Evolutionary conservation across 2,888 invertebrate genomes (phyloP).

Genomic region (Conus canariensis): DNA sequence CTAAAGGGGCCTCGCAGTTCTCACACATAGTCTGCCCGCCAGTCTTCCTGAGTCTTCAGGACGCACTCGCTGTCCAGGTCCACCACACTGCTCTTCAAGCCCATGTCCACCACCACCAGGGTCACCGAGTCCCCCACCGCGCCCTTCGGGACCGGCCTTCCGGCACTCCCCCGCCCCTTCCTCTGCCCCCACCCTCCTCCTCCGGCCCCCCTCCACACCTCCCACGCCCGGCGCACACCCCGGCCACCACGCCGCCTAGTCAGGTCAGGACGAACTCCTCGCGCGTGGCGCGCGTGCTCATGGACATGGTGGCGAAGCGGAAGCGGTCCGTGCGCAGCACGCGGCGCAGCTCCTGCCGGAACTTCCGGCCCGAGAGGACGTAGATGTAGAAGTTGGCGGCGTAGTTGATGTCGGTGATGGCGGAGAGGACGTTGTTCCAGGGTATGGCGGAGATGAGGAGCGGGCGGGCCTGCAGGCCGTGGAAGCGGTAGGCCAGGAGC

Average conservation of each 20-base stretch:
- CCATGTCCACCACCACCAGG: neutral
- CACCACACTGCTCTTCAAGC: neutral
- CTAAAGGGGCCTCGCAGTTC: too few relatives aligned
- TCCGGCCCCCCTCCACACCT: neutral
- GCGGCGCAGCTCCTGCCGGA: conserved; percentile 59
- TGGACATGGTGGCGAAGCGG: conserved; percentile 19
- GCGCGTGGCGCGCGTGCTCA: conserved; percentile 40
- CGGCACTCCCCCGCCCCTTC: neutral
- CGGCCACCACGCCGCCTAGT: conserved; percentile 24
- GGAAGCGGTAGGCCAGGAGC: conserved; percentile 46
- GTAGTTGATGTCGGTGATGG: conserved; percentile 64
- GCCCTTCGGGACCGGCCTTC: neutral
- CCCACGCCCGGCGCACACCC: neutral
- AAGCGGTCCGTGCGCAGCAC: conserved; percentile 40
- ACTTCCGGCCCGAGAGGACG: conserved; percentile 64
- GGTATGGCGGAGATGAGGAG: conserved; percentile 50
- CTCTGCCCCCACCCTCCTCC: neutral
- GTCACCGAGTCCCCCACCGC: neutral
- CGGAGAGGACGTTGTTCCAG: conserved; percentile 55
- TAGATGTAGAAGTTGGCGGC: conserved; percentile 69
- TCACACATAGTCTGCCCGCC: neutral
- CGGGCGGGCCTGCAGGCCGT: conserved; percentile 42
- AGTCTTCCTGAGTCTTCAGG: neutral
- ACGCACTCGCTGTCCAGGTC: neutral
- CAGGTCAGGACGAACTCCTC: conserved; percentile 44